These are phyloP conservation scores for Barnardius zonarius DNA, from an alignment of 2,113 vertebrate genomes.

Conservation along the genomic window DNA sequence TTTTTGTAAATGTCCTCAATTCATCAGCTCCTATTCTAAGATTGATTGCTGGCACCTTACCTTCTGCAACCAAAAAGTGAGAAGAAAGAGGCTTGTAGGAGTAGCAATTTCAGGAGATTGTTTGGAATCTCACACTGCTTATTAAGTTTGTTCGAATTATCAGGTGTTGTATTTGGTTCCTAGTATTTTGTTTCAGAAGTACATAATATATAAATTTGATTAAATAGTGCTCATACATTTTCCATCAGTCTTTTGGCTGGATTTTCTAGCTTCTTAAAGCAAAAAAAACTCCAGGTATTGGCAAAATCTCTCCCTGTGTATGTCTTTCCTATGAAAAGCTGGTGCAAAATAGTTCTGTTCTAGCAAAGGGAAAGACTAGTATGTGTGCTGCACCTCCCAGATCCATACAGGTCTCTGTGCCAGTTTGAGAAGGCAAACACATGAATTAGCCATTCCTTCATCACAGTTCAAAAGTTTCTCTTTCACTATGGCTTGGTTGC, in stretches of 20 bases:
- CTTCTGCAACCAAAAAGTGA: not conserved
- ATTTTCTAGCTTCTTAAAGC: not conserved
- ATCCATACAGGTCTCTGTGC: not conserved
- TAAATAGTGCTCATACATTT: not conserved
- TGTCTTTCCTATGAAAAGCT: not conserved
- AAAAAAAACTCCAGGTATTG: not conserved
- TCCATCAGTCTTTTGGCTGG: not conserved
- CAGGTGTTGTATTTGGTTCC: not conserved
- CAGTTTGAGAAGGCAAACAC: no score
- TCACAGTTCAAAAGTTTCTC: not conserved
- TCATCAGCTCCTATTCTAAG: not conserved
- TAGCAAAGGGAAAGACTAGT: not conserved
- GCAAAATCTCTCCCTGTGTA: not conserved
- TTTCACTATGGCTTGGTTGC: not conserved
- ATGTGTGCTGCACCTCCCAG: not conserved
- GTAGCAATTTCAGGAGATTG: not conserved
- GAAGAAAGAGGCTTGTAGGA: not conserved
- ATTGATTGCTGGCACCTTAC: not conserved
- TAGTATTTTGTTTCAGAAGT: not conserved
- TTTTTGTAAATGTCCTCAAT: not conserved
- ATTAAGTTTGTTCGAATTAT: not conserved
- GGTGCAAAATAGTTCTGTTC: not conserved
- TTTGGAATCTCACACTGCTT: not conserved
- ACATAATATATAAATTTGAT: not conserved
- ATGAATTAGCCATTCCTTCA: not conserved